Base-by-base conservation (phyloP, 2,797 vertebrate species). In the Sternotherus odoratus region DNA sequence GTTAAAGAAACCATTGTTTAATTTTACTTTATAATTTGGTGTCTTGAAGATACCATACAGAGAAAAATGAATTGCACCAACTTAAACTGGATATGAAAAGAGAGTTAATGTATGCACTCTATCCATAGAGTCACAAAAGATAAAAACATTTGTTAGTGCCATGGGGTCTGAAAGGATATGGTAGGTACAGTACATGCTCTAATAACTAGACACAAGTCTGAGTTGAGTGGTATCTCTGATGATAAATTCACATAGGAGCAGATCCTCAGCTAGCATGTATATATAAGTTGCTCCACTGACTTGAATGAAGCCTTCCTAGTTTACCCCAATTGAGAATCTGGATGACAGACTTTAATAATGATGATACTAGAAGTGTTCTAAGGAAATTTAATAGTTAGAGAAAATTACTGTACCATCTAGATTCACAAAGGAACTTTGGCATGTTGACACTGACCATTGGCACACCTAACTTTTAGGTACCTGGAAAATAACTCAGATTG, bases 91-190 rank as follows among this genome's bases (percentile, higher is more conserved):
- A 2, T 82, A 72, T 91, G 86, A 90, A 96, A 91, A 0, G 72
- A 90, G 82, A 79, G 85, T 26, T 85, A 94, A 96, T 92, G 2
- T 92, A 90, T 91, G 75, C 63, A 36, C 28, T 83, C 80, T 90
- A 53, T 36, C 75, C 10, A 12, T 79, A 50, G 19, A 95, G 60
- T 79, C 86, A 95, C 80, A 82, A 85, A 94, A 19, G 10, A 80
- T 92, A 85, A 96, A 96, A 92, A 80, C 79, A 85, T 88, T 79
- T 93, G 4, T 85, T 88, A 77, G 17, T 80, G 88, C 69, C 93
- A 48, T 81, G 51, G 89, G 75, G 60, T 36, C 60, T 93, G 77
- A 95, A 88, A 82, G 79, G 88, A 43, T 3, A 3, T 91, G 91
- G 74, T 66, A 93, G 69, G 60, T 78, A 83, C 82, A 91, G 60